Conservation (phyloP, 1,140 invertebrate genomes). For the Campodea augens region DNA sequence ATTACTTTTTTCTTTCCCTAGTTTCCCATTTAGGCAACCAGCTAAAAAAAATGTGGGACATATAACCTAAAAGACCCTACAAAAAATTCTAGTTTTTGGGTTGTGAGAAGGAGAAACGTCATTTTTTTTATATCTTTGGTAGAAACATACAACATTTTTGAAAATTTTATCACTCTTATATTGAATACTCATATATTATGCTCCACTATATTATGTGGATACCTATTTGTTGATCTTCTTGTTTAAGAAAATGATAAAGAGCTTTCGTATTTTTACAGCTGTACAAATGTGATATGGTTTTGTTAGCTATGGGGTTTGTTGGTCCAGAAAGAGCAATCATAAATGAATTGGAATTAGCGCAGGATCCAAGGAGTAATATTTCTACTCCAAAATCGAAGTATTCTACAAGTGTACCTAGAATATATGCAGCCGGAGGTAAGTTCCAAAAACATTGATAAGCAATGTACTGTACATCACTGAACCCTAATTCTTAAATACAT, state of each 20-base stretch:
- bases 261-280: constrained; percentile 23
- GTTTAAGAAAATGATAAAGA: not conserved
- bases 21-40: too few relatives aligned
- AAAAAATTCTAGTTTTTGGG: too few relatives aligned
- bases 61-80: too few relatives aligned
- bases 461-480: not conserved
- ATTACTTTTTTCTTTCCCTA: too few relatives aligned
- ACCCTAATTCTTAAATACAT: too few relatives aligned
- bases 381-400: constrained; percentile 60
- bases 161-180: too few relatives aligned
- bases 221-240: not conserved
- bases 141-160: too few relatives aligned
- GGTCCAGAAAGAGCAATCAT: constrained; percentile 85
- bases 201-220: too few relatives aligned
- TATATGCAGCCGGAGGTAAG: constrained; percentile 90
- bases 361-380: constrained; percentile 86
- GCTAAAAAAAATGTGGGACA: too few relatives aligned
- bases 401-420: constrained; percentile 57
- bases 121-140: too few relatives aligned
- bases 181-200: too few relatives aligned
- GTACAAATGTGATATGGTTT: constrained; percentile 74
- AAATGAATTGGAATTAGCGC: constrained; percentile 56
- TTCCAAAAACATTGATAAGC: not conserved
- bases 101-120: too few relatives aligned
- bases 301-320: constrained; percentile 96